Conservation (phyloP, 2,888 invertebrate species). For the Mythimna lalbum region DNA sequence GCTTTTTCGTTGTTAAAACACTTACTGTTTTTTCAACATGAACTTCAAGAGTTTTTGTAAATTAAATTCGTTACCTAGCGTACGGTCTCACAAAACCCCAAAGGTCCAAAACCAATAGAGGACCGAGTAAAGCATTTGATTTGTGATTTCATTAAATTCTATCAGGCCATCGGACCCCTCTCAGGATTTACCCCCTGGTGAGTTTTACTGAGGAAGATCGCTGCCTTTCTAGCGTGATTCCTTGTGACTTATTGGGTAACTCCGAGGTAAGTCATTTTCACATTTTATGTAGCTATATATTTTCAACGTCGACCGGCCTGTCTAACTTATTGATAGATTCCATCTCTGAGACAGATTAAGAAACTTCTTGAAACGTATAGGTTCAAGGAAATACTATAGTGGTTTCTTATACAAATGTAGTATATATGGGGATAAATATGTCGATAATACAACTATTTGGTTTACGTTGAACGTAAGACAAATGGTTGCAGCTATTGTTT, state of each 20-base stretch:
- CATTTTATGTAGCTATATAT: conserved; percentile 5
- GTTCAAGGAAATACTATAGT: conserved; percentile 5
- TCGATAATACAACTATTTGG: conserved; percentile 34
- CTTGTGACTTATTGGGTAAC: conserved; percentile 39
- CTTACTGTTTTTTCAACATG: neutral
- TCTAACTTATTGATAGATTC: conserved; percentile 7
- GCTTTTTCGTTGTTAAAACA: neutral
- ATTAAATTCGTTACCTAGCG: too few species aligned
- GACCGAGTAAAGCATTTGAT: conserved; percentile 26
- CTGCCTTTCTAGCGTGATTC: conserved; percentile 12
- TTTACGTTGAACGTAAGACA: conserved; percentile 33
- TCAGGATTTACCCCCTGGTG: conserved; percentile 40
- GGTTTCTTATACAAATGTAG: conserved; percentile 7
- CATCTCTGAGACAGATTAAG: conserved; percentile 4
- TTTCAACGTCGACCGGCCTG: conserved; percentile 5
- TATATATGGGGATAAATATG: conserved; percentile 9
- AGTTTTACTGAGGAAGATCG: conserved; percentile 35
- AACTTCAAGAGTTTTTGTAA: neutral
- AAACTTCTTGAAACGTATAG: neutral
- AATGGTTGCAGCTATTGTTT: conserved; percentile 50
- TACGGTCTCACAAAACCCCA: neutral
- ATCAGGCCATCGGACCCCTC: conserved; percentile 2
- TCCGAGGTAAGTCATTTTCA: conserved; percentile 16
- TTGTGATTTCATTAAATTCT: conserved; percentile 42
- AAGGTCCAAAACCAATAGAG: neutral